A percentile compares a stretch with the other conserved stretches of the same genome.
Conservation (phyloP, 2,113 vertebrate genomes). For the Onychostruthus taczanowskii region DNA sequence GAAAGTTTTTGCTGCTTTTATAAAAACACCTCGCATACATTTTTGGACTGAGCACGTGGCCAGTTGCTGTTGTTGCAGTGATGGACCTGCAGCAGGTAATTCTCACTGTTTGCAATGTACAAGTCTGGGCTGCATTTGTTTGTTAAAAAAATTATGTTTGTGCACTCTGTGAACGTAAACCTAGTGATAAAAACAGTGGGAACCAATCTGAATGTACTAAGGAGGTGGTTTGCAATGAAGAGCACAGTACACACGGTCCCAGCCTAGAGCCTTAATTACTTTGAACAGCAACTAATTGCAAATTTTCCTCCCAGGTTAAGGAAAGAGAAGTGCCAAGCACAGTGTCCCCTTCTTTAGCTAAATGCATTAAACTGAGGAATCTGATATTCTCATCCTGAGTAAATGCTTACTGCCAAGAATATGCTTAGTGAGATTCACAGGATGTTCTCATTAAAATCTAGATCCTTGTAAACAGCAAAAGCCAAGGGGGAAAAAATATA, state of each 20-base stretch:
- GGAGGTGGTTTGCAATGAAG: not conserved
- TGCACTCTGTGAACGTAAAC: not conserved
- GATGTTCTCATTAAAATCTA: conserved; percentile 2
- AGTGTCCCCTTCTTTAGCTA: not conserved
- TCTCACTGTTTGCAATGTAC: not conserved
- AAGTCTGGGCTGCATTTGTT: not conserved
- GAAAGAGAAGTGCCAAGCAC: not conserved
- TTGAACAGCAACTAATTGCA: not conserved
- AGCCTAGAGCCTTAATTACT: not conserved
- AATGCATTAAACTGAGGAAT: not conserved
- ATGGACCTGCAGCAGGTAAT: not conserved
- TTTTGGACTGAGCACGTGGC: not conserved
- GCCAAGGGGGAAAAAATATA: not conserved
- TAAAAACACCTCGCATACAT: rapidly evolving
- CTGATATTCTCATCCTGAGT: not conserved
- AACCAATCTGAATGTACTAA: not conserved
- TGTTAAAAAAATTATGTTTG: not conserved
- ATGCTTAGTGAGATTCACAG: not conserved
- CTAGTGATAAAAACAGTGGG: not conserved
- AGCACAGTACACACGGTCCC: not conserved
- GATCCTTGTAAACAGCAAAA: not conserved
- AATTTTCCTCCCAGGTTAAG: not conserved
- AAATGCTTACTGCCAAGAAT: not conserved
- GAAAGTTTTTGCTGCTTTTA: not conserved
- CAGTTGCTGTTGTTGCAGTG: not conserved